These are phyloP conservation scores for Struthio camelus DNA, from an alignment of 2,113 vertebrate species.

Conservation along the genomic window DNA sequence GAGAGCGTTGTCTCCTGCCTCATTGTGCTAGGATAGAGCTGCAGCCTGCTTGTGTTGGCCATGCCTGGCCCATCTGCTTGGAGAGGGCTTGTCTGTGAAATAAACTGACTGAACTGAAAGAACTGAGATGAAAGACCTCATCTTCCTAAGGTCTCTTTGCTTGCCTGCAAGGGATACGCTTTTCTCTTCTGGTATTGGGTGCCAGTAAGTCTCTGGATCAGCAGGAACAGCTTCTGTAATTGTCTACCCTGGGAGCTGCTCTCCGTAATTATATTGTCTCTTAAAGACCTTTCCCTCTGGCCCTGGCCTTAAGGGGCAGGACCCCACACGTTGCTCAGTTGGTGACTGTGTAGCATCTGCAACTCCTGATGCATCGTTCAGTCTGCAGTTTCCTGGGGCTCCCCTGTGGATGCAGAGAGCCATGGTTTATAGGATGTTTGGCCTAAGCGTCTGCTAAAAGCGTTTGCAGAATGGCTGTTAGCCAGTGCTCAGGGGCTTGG, in stretches of 20 bases:
- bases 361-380: not conserved
- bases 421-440: not conserved
- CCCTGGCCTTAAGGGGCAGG: not conserved
- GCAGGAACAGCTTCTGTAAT: not conserved
- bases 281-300: not conserved
- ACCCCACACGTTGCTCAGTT: not conserved
- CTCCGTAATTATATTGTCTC: not conserved
- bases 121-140: not conserved
- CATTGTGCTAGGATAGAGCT: not conserved
- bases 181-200: not conserved
- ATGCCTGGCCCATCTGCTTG: not conserved
- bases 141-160: not conserved
- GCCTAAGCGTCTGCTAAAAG: not conserved
- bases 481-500: not conserved
- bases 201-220: not conserved
- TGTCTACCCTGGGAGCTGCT: accelerated
- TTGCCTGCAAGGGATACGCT: not conserved
- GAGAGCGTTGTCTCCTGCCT: not conserved
- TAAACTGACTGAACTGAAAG: constrained; percentile 40
- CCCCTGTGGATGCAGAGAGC: not conserved
- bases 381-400: not conserved
- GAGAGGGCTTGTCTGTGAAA: not conserved
- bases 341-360: not conserved
- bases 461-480: not conserved
- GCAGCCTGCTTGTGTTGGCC: not conserved